phyloP scores from a whole-genome alignment of 2,888 invertebrate genomes.

The Eilema sororculum region DNA sequence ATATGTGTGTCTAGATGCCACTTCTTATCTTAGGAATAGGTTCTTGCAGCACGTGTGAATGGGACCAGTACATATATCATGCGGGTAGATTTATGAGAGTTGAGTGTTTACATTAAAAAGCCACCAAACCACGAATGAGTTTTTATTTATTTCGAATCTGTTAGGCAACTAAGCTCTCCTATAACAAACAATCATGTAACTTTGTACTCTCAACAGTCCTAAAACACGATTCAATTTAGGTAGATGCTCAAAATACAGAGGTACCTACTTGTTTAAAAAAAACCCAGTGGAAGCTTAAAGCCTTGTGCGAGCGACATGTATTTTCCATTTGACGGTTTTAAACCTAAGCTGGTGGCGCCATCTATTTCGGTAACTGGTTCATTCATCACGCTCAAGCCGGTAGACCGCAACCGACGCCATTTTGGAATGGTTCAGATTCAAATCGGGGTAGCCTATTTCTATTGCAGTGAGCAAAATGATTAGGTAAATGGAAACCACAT shows the following conservation, averaged over 20 bases:
- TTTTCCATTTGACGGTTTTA: slow-evolving; percentile 52
- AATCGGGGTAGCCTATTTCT: not conserved
- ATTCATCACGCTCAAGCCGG: slow-evolving; percentile 48
- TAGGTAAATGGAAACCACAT: not conserved
- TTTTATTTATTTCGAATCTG: not conserved
- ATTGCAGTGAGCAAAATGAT: slow-evolving; percentile 4
- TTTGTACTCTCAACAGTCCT: slow-evolving; percentile 23
- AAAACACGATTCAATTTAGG: slow-evolving; percentile 41
- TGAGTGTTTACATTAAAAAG: too few relatives aligned
- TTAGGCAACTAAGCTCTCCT: not conserved
- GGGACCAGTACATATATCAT: too few relatives aligned
- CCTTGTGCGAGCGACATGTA: slow-evolving; percentile 40
- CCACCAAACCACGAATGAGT: not conserved
- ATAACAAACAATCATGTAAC: slow-evolving; percentile 21
- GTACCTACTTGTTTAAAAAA: slow-evolving; percentile 38
- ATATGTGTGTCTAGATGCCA: too few relatives aligned
- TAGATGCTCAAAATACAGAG: too few relatives aligned
- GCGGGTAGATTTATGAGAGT: too few relatives aligned
- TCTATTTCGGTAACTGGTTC: slow-evolving; percentile 45
- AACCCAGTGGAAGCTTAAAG: slow-evolving; percentile 15
- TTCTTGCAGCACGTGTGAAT: too few relatives aligned
- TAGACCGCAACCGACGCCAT: slow-evolving; percentile 43
- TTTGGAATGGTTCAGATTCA: slow-evolving; percentile 32
- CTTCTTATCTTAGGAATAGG: too few relatives aligned
- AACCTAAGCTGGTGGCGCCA: slow-evolving; percentile 31